A percentile compares a stretch with the other conserved stretches of the same genome.
Conservation (phyloP, 2,113 vertebrate species). For the Clinocottus analis region DNA sequence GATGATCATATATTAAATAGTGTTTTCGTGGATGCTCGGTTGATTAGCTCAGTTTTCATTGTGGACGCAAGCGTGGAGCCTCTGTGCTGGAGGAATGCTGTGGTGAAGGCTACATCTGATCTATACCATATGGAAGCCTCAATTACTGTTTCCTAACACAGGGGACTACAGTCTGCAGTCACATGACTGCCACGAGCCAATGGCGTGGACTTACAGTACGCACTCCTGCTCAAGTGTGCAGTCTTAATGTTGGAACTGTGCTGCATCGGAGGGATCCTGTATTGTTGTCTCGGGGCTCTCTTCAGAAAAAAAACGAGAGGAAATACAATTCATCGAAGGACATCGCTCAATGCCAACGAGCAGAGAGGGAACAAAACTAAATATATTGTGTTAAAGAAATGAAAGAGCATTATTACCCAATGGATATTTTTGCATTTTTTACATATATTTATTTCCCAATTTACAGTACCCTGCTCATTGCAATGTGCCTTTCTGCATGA, state of each 20-base stretch:
- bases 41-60: conserved; percentile 50
- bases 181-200: conserved; percentile 72
- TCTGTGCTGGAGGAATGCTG: conserved; percentile 72
- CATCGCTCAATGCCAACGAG: background rate
- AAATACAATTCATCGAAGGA: conserved; percentile 6
- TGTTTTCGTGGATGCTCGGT: conserved; percentile 17
- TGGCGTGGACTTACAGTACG: conserved; percentile 47
- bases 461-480: background rate
- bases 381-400: conserved; percentile 13
- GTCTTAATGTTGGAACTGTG: conserved; percentile 59
- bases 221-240: conserved; percentile 72
- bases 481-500: conserved; percentile 7
- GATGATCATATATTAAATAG: background rate
- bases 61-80: conserved; percentile 42
- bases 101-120: conserved; percentile 77
- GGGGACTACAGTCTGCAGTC: conserved; percentile 73
- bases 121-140: conserved; percentile 82
- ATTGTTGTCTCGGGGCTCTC: conserved; percentile 46
- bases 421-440: conserved; percentile 4
- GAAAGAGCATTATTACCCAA: background rate
- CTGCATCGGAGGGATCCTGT: conserved; percentile 63
- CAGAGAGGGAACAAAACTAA: background rate
- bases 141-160: conserved; percentile 76
- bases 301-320: conserved; percentile 8
- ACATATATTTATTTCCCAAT: background rate